Conservation (phyloP, 2,113 vertebrate species). For the Cyprichromis sp. region DNA sequence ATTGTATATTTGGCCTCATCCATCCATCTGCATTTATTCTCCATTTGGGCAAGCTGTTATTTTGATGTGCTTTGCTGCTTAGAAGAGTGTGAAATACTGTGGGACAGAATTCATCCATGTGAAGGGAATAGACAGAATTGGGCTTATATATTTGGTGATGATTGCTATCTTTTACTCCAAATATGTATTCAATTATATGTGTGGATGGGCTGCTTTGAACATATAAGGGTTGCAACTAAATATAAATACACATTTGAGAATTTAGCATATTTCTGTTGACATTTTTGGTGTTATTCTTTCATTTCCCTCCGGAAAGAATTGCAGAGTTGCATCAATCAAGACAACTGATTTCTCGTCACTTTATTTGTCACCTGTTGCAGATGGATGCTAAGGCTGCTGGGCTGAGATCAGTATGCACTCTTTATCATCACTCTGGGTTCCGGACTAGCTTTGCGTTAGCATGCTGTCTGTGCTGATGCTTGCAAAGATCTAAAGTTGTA, state of each 20-base stretch:
- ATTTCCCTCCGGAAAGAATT: background rate
- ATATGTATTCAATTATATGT: background rate
- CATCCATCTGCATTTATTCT: slow-evolving; percentile 27
- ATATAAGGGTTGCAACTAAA: background rate
- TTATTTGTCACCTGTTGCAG: background rate
- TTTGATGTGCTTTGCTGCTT: background rate
- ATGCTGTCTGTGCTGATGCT: background rate
- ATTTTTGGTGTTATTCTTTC: background rate
- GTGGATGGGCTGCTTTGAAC: background rate
- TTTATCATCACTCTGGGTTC: background rate
- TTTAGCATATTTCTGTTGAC: background rate
- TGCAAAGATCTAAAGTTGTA: background rate
- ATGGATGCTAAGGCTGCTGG: background rate
- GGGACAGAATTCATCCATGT: slow-evolving; percentile 24
- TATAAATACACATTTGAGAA: background rate
- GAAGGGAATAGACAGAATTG: background rate
- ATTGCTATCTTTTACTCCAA: background rate
- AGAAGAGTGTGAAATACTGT: slow-evolving; percentile 16
- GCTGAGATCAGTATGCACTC: background rate
- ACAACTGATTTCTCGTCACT: background rate
- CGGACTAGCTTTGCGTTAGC: background rate
- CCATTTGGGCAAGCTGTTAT: slow-evolving; percentile 21
- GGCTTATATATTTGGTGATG: background rate
- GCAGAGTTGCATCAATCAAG: background rate
- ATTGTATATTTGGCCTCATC: background rate